Evolutionary conservation across 2,797 vertebrate genomes (phyloP), one percentile per base, ranked within the genome.

Genomic region (Syngnathus rostellatus): DNA sequence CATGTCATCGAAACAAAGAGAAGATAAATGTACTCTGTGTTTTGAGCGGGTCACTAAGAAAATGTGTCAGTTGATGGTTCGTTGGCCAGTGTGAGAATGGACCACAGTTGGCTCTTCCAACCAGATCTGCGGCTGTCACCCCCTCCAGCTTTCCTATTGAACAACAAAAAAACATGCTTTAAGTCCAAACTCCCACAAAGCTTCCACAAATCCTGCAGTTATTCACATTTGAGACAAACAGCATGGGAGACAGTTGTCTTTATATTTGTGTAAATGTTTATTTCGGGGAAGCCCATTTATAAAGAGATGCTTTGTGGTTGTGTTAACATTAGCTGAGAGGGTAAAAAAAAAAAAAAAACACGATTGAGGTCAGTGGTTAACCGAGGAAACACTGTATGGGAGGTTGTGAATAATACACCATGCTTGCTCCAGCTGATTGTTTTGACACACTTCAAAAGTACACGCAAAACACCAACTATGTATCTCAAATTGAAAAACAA

Each of bases 151-250:
- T 78, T 64, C 77, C 68, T 68, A 85, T 79, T 85, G 86, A 57
- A 68, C 80, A 83, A 90, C 88, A 89, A 90, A 88, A 87, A 78
- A 85, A 87, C 86, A 87, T 78, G 82, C 69, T 85, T 1, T 14
- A 90, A 90, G 78, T 90, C 89, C 81, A 87, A 86, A 80, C 78
- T 85, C 82, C 84, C 81, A 70, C 83, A 82, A 84, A 63, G 79
- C 81, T 82, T 86, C 86, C 84, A 86, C 79, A 79, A 85, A 85
- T 61, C 74, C 65, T 76, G 70, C 77, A 71, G 68, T 80, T 74
- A 70, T 74, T 77, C 77, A 81, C 78, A 74, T 83, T 82, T 78
- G 77, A 83, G 77, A 80, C 71, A 66, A 76, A 74, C 73, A 57
- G 79, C 77, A 69, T 80, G 77, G 59, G 66, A 78, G 75, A 76